A percentile compares a stretch with the other conserved stretches of the same genome.
phyloP scores from a whole-genome alignment of 2,113 vertebrate genomes.

The Sigmodon hispidus region DNA sequence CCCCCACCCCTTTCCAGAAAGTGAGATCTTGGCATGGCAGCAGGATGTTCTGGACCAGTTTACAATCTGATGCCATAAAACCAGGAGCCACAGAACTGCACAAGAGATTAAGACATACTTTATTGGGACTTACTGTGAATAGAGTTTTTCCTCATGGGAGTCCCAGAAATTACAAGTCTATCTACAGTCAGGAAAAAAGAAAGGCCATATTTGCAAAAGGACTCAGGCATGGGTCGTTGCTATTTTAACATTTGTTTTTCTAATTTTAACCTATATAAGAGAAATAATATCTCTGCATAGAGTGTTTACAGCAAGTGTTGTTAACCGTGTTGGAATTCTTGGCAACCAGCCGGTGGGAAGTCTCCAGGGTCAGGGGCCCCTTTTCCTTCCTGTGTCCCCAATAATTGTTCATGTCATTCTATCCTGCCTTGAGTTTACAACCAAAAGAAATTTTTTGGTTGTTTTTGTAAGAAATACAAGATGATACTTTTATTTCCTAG shows the following conservation, averaged over 20 bases:
- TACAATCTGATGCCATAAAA: neutral
- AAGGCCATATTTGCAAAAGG: neutral
- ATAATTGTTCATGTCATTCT: neutral
- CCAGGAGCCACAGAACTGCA: neutral
- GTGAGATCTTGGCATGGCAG: neutral
- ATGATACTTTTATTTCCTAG: slow-evolving; percentile 2
- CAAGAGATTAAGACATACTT: neutral
- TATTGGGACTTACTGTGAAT: neutral
- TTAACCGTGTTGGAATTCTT: neutral
- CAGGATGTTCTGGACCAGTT: neutral
- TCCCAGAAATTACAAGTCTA: neutral
- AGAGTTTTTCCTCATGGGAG: neutral
- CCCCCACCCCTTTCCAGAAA: neutral
- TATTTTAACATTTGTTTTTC: neutral
- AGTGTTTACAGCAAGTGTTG: neutral
- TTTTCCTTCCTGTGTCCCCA: neutral
- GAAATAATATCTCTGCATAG: neutral
- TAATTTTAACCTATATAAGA: neutral
- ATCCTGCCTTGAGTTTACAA: neutral
- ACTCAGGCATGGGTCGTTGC: neutral
- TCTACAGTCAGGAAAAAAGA: neutral
- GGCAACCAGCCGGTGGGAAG: neutral
- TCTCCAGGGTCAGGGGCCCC: neutral
- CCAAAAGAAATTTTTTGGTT: neutral
- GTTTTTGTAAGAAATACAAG: neutral